phyloP scores from a whole-genome alignment of 2,888 invertebrate genomes.

The Electrophaes corylata region DNA sequence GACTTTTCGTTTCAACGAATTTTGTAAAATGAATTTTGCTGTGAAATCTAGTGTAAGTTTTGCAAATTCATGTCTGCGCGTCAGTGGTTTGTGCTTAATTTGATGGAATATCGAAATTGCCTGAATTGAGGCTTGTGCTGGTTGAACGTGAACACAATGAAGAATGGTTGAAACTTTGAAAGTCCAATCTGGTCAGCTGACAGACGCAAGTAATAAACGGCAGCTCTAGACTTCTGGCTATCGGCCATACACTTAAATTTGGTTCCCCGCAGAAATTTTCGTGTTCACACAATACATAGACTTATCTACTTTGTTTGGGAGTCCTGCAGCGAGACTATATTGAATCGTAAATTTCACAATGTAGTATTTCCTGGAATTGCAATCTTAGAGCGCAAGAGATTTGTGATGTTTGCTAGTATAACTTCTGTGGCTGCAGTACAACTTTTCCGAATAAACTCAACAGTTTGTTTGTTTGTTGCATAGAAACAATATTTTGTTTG shows the following conservation, averaged over 20 bases:
- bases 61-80: slow-evolving; percentile 8
- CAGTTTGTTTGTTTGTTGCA: slow-evolving; percentile 4
- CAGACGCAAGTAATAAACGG: background rate
- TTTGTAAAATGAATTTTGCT: slow-evolving; percentile 13
- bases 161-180: slow-evolving; percentile 44
- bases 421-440: slow-evolving; percentile 32
- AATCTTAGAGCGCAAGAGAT: slow-evolving; percentile 38
- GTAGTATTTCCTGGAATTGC: slow-evolving; percentile 34
- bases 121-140: slow-evolving; percentile 7
- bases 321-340: slow-evolving; percentile 34
- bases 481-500: slow-evolving; percentile 9
- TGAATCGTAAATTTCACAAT: slow-evolving; percentile 45
- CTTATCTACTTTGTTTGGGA: background rate
- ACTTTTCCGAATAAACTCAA: slow-evolving; percentile 18
- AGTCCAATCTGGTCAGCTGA: background rate
- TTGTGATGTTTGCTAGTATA: slow-evolving; percentile 39
- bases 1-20: slow-evolving; percentile 17
- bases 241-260: background rate
- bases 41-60: slow-evolving; percentile 18
- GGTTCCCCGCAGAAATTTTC: background rate
- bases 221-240: background rate
- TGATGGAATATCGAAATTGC: slow-evolving; percentile 30
- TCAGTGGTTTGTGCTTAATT: slow-evolving; percentile 10
- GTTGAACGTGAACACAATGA: slow-evolving; percentile 31
- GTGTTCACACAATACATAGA: background rate